Evolutionary conservation across 2,797 vertebrate species (phyloP), one percentile per base, ranked within the genome.

Genomic region (Dryobates pubescens): DNA sequence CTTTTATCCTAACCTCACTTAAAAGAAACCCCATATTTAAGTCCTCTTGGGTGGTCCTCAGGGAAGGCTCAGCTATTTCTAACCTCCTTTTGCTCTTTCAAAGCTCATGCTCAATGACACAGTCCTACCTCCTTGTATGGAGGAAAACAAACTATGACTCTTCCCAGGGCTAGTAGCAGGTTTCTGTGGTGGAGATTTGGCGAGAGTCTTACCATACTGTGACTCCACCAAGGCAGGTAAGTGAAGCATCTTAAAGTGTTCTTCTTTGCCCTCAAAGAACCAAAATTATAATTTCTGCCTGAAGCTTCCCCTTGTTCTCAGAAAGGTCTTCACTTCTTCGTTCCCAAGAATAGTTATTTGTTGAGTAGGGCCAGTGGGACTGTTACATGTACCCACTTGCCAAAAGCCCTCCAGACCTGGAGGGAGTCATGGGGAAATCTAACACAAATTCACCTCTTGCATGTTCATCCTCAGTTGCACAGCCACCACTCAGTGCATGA

Each of bases 21-120:
- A 88, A 97, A 97, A 97, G 89, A 94, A 97, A 73, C 75, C 85
- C 90, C n/a, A 2, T 84, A 93, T 97, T 97, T 95, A 96, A 76
- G 71, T 93, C 90, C 90, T 95, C 96, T 95, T 95, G 96, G 95
- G 97, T 97, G 96, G 95, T 97, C 97, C 73, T 95, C 4, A 4
- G 47, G 82, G 89, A 96, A 96, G 78, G 65, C 77, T 95, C 93
- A 81, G 71, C 86, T 96, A 85, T 96, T 97, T 96, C 93, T 93
- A 94, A 89, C 77, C 74, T 83, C 74, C 90, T 97, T 93, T 92
- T 77, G 73, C 92, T 82, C 95, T 90, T 89, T 92, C 82, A 72
- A 67, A 86, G 47, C 86, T 94, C 53, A 43, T 84, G 64, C 77
- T 69, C 4, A 0, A 63, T 75, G 76, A 81, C 70, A 86, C 94